A percentile compares a stretch with the other conserved stretches of the same genome.
phyloP scores from a whole-genome alignment of 2,797 vertebrate species.

The Enteromius fasciolatus region DNA sequence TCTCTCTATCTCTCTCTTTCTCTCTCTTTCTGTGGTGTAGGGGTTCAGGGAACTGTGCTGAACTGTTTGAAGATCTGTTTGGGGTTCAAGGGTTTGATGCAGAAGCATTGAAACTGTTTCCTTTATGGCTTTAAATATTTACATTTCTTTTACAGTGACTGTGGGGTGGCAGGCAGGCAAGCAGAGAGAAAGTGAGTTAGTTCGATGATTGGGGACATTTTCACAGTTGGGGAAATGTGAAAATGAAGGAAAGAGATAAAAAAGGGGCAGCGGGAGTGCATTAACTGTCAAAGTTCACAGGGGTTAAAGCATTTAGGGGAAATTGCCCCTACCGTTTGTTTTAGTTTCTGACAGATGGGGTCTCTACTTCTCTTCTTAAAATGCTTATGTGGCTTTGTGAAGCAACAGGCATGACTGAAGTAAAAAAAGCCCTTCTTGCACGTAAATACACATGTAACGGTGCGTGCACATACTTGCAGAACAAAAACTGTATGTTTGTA shows the following conservation, averaged over 20 bases:
- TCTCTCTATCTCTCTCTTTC: neutral
- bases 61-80: slow-evolving; percentile 7
- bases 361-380: slow-evolving; percentile 47
- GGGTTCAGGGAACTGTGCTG: neutral
- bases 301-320: slow-evolving; percentile 61
- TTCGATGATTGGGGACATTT: slow-evolving; percentile 3
- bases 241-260: slow-evolving; percentile 23
- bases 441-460: slow-evolving; percentile 8
- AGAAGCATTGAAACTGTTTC: slow-evolving; percentile 51
- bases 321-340: slow-evolving; percentile 63
- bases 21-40: neutral
- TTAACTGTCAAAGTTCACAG: slow-evolving; percentile 37
- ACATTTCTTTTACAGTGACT: slow-evolving; percentile 43
- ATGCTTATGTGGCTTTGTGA: slow-evolving; percentile 20
- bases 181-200: neutral
- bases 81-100: slow-evolving; percentile 48
- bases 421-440: slow-evolving; percentile 54
- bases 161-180: slow-evolving; percentile 29
- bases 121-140: slow-evolving; percentile 58
- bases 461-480: neutral
- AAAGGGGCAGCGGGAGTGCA: slow-evolving; percentile 18
- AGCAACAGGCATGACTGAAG: slow-evolving; percentile 54
- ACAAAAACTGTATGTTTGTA: neutral
- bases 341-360: slow-evolving; percentile 63
- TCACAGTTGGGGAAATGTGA: slow-evolving; percentile 1